These are phyloP conservation scores for Premnoplex brunnescens DNA, from an alignment of 2,797 vertebrate species.

Conservation along the genomic window DNA sequence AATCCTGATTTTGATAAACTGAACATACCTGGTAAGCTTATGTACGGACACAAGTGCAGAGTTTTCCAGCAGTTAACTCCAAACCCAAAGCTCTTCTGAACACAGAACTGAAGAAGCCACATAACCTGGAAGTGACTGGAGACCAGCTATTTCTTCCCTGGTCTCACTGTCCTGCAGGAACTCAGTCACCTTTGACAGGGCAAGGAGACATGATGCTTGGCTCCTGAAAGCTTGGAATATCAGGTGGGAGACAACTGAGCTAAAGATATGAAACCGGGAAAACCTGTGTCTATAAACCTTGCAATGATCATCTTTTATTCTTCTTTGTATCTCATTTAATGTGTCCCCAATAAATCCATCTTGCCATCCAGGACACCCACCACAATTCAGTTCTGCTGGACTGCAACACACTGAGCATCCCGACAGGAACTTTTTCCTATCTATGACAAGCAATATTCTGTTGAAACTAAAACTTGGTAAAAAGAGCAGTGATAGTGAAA, in stretches of 20 bases:
- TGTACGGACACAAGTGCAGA: not conserved
- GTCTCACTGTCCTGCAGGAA: not conserved
- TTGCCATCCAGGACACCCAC: not conserved
- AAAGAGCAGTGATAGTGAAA: conserved; percentile 25
- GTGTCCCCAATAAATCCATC: not conserved
- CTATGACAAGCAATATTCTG: not conserved
- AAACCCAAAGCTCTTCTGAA: not conserved
- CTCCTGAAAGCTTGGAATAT: not conserved
- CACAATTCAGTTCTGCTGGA: not conserved
- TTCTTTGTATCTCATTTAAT: not conserved
- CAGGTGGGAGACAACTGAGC: not conserved
- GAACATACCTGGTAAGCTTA: not conserved
- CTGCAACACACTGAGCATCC: rapidly evolving
- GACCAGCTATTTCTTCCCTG: not conserved
- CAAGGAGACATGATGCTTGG: rapidly evolving
- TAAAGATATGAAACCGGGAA: not conserved
- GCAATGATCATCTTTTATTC: not conserved
- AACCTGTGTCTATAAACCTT: not conserved
- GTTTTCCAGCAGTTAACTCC: not conserved
- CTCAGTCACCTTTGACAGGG: not conserved
- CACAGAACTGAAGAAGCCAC: not conserved
- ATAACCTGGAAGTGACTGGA: not conserved
- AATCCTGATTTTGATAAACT: not conserved
- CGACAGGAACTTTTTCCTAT: not conserved
- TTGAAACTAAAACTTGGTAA: not conserved